Conservation (phyloP, 2,888 invertebrate species). For the Dolichomitus sp. region DNA sequence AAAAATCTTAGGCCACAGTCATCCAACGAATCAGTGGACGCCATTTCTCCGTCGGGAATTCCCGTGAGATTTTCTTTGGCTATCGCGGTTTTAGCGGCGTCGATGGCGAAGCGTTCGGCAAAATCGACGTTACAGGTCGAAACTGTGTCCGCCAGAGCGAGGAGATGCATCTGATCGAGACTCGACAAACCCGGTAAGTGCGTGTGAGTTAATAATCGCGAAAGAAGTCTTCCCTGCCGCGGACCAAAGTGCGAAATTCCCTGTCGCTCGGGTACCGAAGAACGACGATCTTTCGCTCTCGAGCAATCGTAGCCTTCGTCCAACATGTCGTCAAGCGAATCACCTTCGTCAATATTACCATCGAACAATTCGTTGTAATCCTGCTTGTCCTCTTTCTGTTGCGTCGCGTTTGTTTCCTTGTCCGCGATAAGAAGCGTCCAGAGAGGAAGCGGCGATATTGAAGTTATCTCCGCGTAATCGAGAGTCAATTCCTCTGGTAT, state of each 20-base stretch:
- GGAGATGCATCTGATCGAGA: constrained; percentile 99
- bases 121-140: constrained; percentile 96
- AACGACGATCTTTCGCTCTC: constrained; percentile 88
- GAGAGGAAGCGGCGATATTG: constrained; percentile 98
- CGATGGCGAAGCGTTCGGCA: constrained; percentile 92
- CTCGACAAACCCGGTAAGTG: constrained; percentile 98
- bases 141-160: constrained; percentile 99
- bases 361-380: constrained; percentile 98
- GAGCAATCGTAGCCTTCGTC: constrained; percentile 90
- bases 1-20: constrained; percentile 99
- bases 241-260: constrained; percentile 95
- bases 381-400: constrained; percentile 86
- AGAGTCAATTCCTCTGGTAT: constrained; percentile 95
- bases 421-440: constrained; percentile 99
- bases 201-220: constrained; percentile 97
- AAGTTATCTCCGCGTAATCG: constrained; percentile 98
- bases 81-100: constrained; percentile 90
- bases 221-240: constrained; percentile 94
- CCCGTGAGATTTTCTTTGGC: constrained; percentile 90
- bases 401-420: constrained; percentile 89
- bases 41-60: constrained; percentile 87
- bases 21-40: constrained; percentile 94
- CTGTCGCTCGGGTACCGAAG: constrained; percentile 91
- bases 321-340: constrained; percentile 93
- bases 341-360: constrained; percentile 92